Base-by-base conservation (phyloP, 2,888 invertebrate species). In the Apodemia zela region DNA sequence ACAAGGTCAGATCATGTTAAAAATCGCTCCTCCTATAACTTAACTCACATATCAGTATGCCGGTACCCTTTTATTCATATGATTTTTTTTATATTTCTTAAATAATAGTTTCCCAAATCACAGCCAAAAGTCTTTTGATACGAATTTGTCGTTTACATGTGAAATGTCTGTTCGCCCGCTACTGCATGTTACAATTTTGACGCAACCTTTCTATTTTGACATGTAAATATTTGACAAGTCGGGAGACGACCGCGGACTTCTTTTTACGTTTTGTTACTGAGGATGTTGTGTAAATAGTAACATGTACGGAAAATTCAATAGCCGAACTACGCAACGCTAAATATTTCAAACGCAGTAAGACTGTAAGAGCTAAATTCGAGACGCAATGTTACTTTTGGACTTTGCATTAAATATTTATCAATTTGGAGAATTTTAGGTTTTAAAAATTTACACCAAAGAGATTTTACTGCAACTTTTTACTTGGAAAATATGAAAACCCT, bases 161-260 rank as follows among this genome's bases (percentile, higher is more conserved):
- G 69, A 67, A 69, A 67, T 69, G 42, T 66, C 62, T 42, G 42
- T 42, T 62, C 67, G 65, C 57, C 63, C 61, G 71, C 72, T 71
- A 69, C 74, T 67, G 70, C 68, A 65, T 66, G 69, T 69, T 72
- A 74, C 68, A 72, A 73, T 77, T 79, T 76, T 77, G 75, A 80
- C 78, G 72, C 78, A 79, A 78, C 78, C 77, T 76, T 76, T 76
- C 70, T 71, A 76, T 77, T 77, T 76, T 76, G 71, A 76, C 73
- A 69, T 66, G 71, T 76, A 71, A 70, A 81, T 72, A 69, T 73
- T 72, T 68, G 72, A 66, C 17, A 49, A 67, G 58, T 33, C 57
- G 45, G 61, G 59, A 66, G 62, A 64, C 62, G 58, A 66, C 63
- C 51, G 63, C 49, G 60, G 64, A 63, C 63, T 47, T 60, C 42